Base-by-base conservation (phyloP, 2,888 invertebrate species). In the Watsonalla cultraria region DNA sequence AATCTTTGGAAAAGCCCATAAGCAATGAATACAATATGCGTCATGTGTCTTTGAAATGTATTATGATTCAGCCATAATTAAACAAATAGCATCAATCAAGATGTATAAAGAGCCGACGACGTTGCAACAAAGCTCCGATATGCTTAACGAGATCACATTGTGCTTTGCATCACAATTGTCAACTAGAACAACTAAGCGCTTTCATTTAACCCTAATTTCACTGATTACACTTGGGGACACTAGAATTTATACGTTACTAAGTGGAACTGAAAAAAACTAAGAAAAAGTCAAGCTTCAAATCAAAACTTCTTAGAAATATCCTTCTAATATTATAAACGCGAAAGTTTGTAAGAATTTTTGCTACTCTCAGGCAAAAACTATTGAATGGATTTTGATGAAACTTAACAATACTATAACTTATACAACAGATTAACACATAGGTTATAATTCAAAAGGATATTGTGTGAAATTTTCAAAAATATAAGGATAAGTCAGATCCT, bases 161-260 rank as follows among this genome's bases (percentile, higher is more conserved):
- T 57, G 24, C 24, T 24, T 4, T 53, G 45, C 49, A 51, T 51
- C 53, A 54, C 61, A 50, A 58, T 58, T 61, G 63, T 61, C 58
- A 56, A 51, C 57, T 48, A 54, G 57, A 55, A 56, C 5, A 49
- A 65, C 63, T 61, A 55, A 60, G 50, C 61, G 64, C 66, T 61
- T 61, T 65, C 61, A 55, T 65, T 62, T 59, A 57, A 56, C 49
- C 49, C 49, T 52, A 55, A 56, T 59, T 53, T 9, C 62, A 60
- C 65, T 60, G 49, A 61, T 58, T 58, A 62, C 66, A 67, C 65
- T 66, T 52, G 8, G 52, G 52, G 48, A 47, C 59, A 64, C 54
- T 53, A 48, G 49, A 65, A 59, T 11, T 42, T 9, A 42, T 42
- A 42, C 9, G 11, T 42, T 37, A 7, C 2, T 37, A 7, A 7